Evolutionary conservation across 2,113 vertebrate species (phyloP), one percentile per base, ranked within the genome.

Genomic region (Macrotis lagotis): DNA sequence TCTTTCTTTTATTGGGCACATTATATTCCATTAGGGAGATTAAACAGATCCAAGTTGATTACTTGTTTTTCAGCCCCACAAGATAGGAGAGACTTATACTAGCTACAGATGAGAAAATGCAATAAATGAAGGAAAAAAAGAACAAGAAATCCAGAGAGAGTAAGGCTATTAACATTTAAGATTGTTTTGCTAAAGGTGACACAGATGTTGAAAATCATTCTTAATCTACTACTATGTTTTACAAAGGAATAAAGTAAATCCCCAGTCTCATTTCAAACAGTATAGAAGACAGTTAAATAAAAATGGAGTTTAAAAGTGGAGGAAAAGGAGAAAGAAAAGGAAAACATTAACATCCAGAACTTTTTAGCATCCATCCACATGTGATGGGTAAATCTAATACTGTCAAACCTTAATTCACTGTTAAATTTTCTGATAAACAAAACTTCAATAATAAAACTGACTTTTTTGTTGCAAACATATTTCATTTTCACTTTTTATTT

Each of bases 181-280:
- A 44, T 83, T 44, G 66, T 44, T 83, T 83, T 83, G n/a, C n/a
- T 83, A 44, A 83, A 83, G 66, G n/a, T 44, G 66, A 83, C 66
- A 83, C 66, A 83, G 66, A 83, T 83, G 66, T 83, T 83, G n/a
- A 83, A 83, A 83, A 83, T 83, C 66, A 83, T 83, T 83, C 66
- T 83, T 44, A 44, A 83, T 44, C 66, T 83, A 83, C 6, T 83
- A 14, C 66, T 44, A 2, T 83, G n/a, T 83, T 44, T 83, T 83
- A 83, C 6, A 83, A 44, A 83, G n/a, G 66, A 83, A 83, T 83
- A 44, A 83, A 83, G 66, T 44, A 83, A 44, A 44, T 83, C 66
- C n/a, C n/a, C n/a, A 83, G 66, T n/a, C n/a, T 83, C 66, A 83
- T 44, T 19, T 44, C n/a, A 83, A 19, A 83, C 19, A 22, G 19